Conservation (phyloP, 1,140 invertebrate species). For the Drosophila punjabiensis region DNA sequence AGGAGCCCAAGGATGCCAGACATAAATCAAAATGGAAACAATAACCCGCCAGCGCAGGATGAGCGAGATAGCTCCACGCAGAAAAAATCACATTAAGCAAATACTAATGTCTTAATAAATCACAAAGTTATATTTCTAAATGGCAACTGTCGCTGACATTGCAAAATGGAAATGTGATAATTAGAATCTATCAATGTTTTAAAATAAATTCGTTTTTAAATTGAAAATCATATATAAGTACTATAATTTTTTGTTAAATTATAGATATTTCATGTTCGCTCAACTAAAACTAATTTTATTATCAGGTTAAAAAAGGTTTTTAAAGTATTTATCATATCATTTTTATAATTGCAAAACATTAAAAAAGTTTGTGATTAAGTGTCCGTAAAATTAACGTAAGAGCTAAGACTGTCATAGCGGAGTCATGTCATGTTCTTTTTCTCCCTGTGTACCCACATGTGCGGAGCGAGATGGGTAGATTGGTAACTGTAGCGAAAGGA, state of each 20-base stretch:
- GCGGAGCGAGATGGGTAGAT: slow-evolving; percentile 17
- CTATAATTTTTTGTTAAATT: not conserved
- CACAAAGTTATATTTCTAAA: not conserved
- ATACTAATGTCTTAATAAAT: not conserved
- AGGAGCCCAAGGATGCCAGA: slow-evolving; percentile 59
- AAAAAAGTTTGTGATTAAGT: too few species aligned
- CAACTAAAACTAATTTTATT: not conserved
- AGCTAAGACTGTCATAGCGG: not conserved
- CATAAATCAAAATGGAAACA: slow-evolving; percentile 84
- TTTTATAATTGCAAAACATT: not conserved
- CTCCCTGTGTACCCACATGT: slow-evolving; percentile 20
- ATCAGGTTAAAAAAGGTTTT: not conserved
- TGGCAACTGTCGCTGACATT: slow-evolving; percentile 4
- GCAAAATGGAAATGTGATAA: not conserved
- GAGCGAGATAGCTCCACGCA: slow-evolving; percentile 30
- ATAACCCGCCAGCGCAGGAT: slow-evolving; percentile 61
- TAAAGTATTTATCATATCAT: not conserved
- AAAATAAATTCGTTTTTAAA: not conserved
- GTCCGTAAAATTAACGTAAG: not conserved
- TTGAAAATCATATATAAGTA: too few species aligned
- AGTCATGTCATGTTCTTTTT: slow-evolving; percentile 6
- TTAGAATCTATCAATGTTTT: not conserved
- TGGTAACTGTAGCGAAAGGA: slow-evolving; percentile 66
- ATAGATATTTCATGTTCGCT: not conserved
- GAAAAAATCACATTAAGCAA: slow-evolving; percentile 2